Evolutionary conservation across 2,888 invertebrate genomes (phyloP).

Genomic region (Cephus spinipes): DNA sequence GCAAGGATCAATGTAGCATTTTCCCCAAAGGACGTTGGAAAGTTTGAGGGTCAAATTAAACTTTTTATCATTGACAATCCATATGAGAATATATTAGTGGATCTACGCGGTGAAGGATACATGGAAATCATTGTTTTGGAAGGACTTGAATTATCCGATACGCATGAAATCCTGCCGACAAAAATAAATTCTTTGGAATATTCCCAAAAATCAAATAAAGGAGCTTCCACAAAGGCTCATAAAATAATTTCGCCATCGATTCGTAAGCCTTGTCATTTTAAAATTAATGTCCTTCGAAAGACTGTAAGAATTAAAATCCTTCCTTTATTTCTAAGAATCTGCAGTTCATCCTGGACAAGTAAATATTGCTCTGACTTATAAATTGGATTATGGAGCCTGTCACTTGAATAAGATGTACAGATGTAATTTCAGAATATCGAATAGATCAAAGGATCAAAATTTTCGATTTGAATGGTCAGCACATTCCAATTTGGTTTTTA

Average conservation of each 20-base stretch:
- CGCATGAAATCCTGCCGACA: background rate
- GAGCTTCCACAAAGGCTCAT: background rate
- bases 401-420: constrained; percentile 60
- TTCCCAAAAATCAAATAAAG: background rate
- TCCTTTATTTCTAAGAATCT: background rate
- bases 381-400: constrained; percentile 63
- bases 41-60: constrained; percentile 54
- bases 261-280: background rate
- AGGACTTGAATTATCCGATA: constrained; percentile 44
- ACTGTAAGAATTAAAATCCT: background rate
- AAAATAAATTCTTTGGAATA: background rate
- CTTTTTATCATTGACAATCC: constrained; percentile 70
- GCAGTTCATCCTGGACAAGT: background rate
- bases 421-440: constrained; percentile 64
- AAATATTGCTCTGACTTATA: constrained; percentile 34
- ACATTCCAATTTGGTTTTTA: constrained; percentile 64
- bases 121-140: constrained; percentile 67
- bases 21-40: constrained; percentile 49
- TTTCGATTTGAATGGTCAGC: constrained; percentile 65
- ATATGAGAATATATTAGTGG: constrained; percentile 69
- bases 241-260: background rate
- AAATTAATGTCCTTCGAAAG: background rate
- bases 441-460: constrained; percentile 58
- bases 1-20: constrained; percentile 58
- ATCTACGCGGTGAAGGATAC: constrained; percentile 67